A percentile compares a stretch with the other conserved stretches of the same genome.
Conservation (phyloP, 2,888 invertebrate species). For the Bombylius major region DNA sequence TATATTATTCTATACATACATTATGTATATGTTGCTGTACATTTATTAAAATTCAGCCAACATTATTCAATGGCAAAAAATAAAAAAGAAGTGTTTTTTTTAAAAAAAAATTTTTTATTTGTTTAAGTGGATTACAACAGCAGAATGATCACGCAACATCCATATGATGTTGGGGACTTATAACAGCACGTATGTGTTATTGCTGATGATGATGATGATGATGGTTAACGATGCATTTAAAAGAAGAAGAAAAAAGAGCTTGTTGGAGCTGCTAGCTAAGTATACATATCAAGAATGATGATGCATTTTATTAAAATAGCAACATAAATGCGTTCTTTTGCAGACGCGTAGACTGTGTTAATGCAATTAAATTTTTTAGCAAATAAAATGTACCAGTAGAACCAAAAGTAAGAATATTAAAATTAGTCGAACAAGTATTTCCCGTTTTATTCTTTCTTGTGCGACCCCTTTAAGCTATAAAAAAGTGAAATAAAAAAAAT, state of each 20-base stretch:
- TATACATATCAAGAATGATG: no score
- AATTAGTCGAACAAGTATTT: conserved; percentile 7
- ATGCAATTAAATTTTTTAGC: background rate
- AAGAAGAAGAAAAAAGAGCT: background rate
- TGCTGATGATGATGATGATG: background rate
- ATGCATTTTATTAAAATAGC: no score
- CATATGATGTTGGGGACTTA: no score
- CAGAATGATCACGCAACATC: no score
- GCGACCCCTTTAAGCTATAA: background rate
- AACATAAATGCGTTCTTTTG: background rate
- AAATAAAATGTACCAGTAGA: background rate
- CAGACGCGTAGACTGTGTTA: background rate
- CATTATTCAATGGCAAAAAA: no score
- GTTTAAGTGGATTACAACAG: no score
- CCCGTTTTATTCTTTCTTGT: conserved; percentile 1
- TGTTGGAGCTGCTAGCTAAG: background rate
- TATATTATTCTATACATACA: no score
- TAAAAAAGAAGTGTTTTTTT: no score
- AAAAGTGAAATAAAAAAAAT: no score
- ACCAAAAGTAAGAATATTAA: background rate
- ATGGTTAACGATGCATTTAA: conserved; percentile 1
- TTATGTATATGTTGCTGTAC: background rate
- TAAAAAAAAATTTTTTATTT: no score
- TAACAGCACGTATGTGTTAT: no score
- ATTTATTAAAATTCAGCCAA: no score